Evolutionary conservation across 2,888 invertebrate genomes (phyloP).

Genomic region (Drosophila meridionalis): DNA sequence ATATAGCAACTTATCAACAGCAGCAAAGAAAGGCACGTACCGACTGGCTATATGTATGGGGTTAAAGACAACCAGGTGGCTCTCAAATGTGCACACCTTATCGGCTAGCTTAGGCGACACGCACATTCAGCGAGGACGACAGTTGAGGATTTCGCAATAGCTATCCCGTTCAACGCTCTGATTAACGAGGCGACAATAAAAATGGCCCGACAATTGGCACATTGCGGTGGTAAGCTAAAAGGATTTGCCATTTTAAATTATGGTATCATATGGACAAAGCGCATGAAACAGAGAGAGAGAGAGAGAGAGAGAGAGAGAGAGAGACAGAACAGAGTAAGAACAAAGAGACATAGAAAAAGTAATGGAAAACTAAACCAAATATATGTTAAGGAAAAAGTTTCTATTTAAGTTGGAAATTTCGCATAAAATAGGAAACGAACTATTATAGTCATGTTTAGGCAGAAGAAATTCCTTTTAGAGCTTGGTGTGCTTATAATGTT

Average conservation of each 20-base stretch:
- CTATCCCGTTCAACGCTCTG: constrained; percentile 51
- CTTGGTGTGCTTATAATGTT: background rate
- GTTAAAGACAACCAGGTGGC: background rate
- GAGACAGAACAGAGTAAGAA: background rate
- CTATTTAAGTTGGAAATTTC: background rate
- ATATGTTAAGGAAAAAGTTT: background rate
- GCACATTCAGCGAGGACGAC: constrained; percentile 38
- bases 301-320: background rate
- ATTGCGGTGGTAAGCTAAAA: constrained; percentile 74
- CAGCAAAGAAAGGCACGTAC: constrained; percentile 72
- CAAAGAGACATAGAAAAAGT: background rate
- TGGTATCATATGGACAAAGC: constrained; percentile 23
- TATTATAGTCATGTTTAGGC: no score
- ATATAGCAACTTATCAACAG: constrained; percentile 76
- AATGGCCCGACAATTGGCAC: constrained; percentile 75
- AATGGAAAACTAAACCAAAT: background rate
- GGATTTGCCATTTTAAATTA: constrained; percentile 72
- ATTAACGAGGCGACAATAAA: constrained; percentile 78
- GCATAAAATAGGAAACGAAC: background rate
- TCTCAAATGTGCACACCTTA: constrained; percentile 75
- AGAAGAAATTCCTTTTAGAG: background rate
- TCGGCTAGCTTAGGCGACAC: constrained; percentile 77
- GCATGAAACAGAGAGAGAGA: background rate
- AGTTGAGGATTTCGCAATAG: constrained; percentile 65
- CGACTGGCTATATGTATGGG: constrained; percentile 12